Evolutionary conservation across 2,888 invertebrate species (phyloP), one percentile per base, ranked within the genome.

Genomic region (Catocala fraxini): DNA sequence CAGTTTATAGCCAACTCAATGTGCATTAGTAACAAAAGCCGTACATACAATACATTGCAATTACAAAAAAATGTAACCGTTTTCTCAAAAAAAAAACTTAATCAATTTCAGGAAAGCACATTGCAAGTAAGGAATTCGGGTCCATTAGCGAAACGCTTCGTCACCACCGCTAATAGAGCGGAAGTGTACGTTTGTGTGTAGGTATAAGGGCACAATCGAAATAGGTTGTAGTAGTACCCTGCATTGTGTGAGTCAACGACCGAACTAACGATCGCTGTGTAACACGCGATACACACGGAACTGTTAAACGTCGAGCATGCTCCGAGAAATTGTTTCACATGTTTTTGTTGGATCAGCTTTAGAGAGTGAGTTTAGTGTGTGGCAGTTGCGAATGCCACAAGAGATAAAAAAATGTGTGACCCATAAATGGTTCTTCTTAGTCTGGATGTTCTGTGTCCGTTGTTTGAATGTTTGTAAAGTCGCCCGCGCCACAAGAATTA

Each of bases 191-290:
- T 68, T 73, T 76, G 72, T 77, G 80, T 76, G 72, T 77, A 79
- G 74, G 81, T 77, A 82, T 80, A 77, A 80, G 76, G 77, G 77
- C 70, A 80, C 80, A 79, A 86, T 83, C 80, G 79, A 83, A 85
- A 81, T 83, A 77, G 81, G 80, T 80, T 80, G 76, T 76, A 65
- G 49, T 51, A 42, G 42, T 51, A 46, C 73, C 82, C 80, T 76
- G 77, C 74, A 71, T 77, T 79, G 75, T 79, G 75, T 73, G 73
- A 83, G 88, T 87, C 88, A 83, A 85, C 78, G 88, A 84, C 85
- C 87, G 77, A 71, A 74, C 68, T 85, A 84, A 83, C 82, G 84
- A 85, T 79, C 80, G 83, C 75, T 68, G 73, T 75, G 77, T 76
- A 74, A 77, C 75, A 61, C 56, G 59, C 63, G 58, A 46, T 51